Conservation (phyloP, 2,888 invertebrate species). For the Lamellibrachia satsuma region DNA sequence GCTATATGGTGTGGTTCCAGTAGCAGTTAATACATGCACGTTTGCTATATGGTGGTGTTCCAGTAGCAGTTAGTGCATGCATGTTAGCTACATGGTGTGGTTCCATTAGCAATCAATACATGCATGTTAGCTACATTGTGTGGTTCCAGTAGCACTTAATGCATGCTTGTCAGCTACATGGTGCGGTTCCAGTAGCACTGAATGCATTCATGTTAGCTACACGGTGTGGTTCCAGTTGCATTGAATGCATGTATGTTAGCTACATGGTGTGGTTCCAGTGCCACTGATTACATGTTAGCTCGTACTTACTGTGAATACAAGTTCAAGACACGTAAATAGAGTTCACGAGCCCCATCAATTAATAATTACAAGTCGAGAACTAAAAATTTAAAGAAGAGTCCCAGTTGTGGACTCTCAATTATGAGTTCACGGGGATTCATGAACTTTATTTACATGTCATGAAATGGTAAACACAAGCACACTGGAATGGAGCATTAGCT, state of each 20-base stretch:
- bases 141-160: background rate
- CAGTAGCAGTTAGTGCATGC: background rate
- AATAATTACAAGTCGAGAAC: too few species aligned
- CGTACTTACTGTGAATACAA: too few species aligned
- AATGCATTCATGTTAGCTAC: background rate
- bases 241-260: background rate
- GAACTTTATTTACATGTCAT: too few species aligned
- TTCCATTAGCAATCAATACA: background rate
- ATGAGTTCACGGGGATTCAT: too few species aligned
- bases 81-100: background rate
- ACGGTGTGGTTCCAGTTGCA: background rate
- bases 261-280: background rate
- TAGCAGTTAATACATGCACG: background rate
- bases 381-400: too few species aligned
- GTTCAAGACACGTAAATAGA: too few species aligned
- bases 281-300: too few species aligned
- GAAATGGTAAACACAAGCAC: too few species aligned
- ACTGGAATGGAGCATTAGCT: background rate
- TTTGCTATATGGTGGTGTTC: background rate
- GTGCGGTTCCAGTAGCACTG: background rate
- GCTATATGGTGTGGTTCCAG: background rate
- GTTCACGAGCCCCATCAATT: too few species aligned
- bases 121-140: background rate
- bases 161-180: background rate
- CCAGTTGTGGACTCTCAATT: too few species aligned